These are phyloP conservation scores for Aradus depressus DNA, from an alignment of 2,888 invertebrate species.

Conservation along the genomic window DNA sequence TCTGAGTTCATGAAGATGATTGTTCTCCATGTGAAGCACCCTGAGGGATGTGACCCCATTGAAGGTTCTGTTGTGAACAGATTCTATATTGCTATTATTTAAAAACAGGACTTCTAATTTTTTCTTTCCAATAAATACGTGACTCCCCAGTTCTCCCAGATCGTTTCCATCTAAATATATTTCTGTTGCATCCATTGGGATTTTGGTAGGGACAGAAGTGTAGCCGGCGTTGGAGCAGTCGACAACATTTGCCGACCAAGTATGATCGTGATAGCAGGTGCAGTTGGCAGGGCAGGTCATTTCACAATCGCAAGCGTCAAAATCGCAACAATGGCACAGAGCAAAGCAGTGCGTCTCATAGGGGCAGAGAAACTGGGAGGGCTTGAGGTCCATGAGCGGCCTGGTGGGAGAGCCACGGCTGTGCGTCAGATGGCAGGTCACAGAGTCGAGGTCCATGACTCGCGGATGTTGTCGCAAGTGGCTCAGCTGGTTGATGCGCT, in stretches of 20 bases:
- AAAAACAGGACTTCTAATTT: constrained; percentile 77
- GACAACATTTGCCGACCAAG: constrained; percentile 85
- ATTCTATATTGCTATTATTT: constrained; percentile 72
- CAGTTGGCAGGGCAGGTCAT: constrained; percentile 92
- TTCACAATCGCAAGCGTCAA: constrained; percentile 92
- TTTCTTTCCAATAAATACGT: constrained; percentile 81
- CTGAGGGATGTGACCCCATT: constrained; percentile 69
- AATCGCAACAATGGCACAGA: constrained; percentile 90
- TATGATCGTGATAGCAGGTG: constrained; percentile 87
- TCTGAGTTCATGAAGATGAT: constrained; percentile 63
- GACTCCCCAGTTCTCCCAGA: constrained; percentile 68
- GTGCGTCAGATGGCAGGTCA: constrained; percentile 76
- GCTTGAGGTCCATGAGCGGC: constrained; percentile 63
- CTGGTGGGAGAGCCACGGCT: constrained; percentile 52
- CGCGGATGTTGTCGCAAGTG: constrained; percentile 67
- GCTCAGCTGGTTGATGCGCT: constrained; percentile 76
- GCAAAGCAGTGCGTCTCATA: constrained; percentile 91
- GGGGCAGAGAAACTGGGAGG: constrained; percentile 79
- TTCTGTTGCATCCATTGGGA: constrained; percentile 91
- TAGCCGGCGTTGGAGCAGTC: constrained; percentile 76
- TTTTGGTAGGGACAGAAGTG: constrained; percentile 65
- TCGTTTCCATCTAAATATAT: constrained; percentile 86
- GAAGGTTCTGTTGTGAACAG: constrained; percentile 80
- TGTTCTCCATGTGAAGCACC: constrained; percentile 74
- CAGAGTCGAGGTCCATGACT: constrained; percentile 78